Evolutionary conservation across 2,888 invertebrate genomes (phyloP).

Genomic region (Volucella bombylans): DNA sequence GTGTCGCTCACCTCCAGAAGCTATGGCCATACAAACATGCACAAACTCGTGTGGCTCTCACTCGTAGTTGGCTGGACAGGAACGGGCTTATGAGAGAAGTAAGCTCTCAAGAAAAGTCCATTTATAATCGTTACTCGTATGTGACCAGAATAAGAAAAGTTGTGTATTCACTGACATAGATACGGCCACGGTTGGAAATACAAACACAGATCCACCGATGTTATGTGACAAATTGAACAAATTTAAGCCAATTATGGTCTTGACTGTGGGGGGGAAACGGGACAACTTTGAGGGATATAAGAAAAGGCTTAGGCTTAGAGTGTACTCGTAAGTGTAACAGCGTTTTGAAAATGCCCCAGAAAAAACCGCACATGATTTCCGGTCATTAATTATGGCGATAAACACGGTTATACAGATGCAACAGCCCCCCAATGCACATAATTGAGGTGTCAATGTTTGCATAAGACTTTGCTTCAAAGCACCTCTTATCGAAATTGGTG

Average conservation of each 20-base stretch:
- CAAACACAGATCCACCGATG: neutral
- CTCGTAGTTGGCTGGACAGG: neutral
- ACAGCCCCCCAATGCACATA: neutral
- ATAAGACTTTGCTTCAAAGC: neutral
- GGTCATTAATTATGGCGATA: neutral
- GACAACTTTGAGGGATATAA: neutral
- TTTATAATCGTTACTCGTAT: constrained; percentile 47
- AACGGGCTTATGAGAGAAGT: constrained; percentile 24
- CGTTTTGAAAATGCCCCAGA: neutral
- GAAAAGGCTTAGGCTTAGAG: neutral
- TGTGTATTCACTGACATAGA: neutral
- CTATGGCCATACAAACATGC: neutral
- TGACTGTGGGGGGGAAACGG: neutral
- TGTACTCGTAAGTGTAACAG: neutral
- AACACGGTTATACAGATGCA: neutral
- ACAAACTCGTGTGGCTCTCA: neutral
- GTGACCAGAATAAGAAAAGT: constrained; percentile 1
- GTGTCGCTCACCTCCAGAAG: neutral
- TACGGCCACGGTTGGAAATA: neutral
- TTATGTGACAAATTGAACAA: constrained; percentile 28
- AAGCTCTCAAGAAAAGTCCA: constrained; percentile 28
- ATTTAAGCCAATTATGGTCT: constrained; percentile 51
- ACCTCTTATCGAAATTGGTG: constrained; percentile 10
- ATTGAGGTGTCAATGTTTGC: constrained; percentile 3
- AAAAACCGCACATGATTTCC: constrained; percentile 9